Base-by-base conservation (phyloP, 2,113 vertebrate genomes). In the Neoarius graeffei region DNA sequence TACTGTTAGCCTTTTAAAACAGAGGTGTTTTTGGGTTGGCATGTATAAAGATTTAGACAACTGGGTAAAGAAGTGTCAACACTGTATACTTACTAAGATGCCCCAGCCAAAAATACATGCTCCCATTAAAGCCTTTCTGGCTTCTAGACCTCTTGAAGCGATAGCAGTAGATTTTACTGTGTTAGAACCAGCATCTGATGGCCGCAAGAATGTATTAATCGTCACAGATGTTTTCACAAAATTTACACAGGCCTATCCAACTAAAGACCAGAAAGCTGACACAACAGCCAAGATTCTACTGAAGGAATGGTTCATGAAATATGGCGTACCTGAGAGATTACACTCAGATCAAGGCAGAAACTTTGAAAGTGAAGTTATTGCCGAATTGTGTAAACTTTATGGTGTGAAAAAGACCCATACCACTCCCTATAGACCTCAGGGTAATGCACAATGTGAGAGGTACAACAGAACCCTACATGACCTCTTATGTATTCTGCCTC, bases 41-140 rank as follows among this genome's bases (percentile, higher is more conserved):
- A 71, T 87, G 77, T 15, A 71, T 9, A 20, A 87, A 13, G 64
- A 73, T 50, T 64, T 82, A 4, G 35, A 87, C 14, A 4, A 60
- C 0, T 87, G 66, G 54, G 80, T 87, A 14, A 87, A 87, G 52
- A 71, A 30, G 7, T 81, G 77, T 42, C 76, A 81, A 3, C 8
- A 56, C 8, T 27, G 86, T 17, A 27, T 83, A 7, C 20, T 83
- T 3, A 73, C 67, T 0, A 87, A 83, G 20, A 82, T 83, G 79
- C 80, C 66, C 4, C 86, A 83, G 5, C 77, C 85, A 7, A 87
- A 67, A 30, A 20, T 87, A 4, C 64, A 59, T 8, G 35, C 86
- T 20, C 54, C 79, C 1, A 20, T 54, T n/a, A 71, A 27, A 9
- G 11, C 66, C 1, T 87, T 82, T 13, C 17, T 87, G 17, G 81